These are phyloP conservation scores for Camponotus vicinus DNA, from an alignment of 1,140 invertebrate genomes.

Conservation along the genomic window DNA sequence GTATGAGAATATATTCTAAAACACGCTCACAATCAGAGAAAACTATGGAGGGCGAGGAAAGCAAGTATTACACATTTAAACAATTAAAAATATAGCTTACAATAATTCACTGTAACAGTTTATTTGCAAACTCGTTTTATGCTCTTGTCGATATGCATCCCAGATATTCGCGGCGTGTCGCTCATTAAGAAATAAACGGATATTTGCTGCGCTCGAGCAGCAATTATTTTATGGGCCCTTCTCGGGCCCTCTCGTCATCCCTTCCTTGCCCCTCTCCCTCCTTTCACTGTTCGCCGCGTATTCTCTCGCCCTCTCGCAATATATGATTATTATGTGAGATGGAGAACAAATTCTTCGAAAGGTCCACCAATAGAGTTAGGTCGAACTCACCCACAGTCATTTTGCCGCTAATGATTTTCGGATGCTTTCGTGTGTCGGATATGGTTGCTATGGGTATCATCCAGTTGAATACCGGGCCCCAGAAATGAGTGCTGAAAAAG, in stretches of 20 bases:
- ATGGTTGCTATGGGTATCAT: constrained; percentile 98
- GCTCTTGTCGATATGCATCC: neutral
- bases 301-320: constrained; percentile 47
- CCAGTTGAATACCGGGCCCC: constrained; percentile 98
- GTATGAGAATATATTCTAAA: neutral
- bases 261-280: too few species aligned
- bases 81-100: constrained; percentile 8
- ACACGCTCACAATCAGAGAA: too few species aligned
- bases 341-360: constrained; percentile 69
- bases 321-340: constrained; percentile 68
- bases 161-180: neutral
- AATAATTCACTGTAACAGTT: constrained; percentile 36
- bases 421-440: constrained; percentile 96
- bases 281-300: constrained; percentile 1
- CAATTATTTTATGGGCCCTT: constrained; percentile 69
- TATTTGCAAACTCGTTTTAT: constrained; percentile 23
- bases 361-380: constrained; percentile 34
- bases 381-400: constrained; percentile 95
- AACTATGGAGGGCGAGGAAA: neutral
- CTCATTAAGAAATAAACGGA: constrained; percentile 70
- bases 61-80: neutral
- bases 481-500: constrained; percentile 94
- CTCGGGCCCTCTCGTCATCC: neutral
- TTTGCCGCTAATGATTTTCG: constrained; percentile 97
- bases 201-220: constrained; percentile 64